Conservation (phyloP, 1,140 invertebrate genomes). For the Drosophila lacteicornis region DNA sequence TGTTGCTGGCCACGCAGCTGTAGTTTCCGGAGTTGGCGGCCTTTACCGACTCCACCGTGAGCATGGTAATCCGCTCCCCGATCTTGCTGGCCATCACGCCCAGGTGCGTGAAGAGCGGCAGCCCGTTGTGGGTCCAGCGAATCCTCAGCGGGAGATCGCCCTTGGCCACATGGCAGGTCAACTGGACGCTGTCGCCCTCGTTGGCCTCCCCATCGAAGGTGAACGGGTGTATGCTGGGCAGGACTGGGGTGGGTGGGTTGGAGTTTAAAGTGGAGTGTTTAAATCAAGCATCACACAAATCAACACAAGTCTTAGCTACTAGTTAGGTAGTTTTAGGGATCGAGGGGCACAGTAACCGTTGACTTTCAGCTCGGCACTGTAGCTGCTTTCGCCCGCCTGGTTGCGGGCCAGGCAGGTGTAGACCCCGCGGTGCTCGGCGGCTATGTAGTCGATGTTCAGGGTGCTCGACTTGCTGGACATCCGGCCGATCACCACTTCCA, state of each 20-base stretch:
- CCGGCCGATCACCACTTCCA: constrained; percentile 85
- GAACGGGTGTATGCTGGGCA: constrained; percentile 89
- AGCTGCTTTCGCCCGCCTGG: constrained; percentile 87
- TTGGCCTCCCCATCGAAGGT: constrained; percentile 88
- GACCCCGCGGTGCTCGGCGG: constrained; percentile 88
- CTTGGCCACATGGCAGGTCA: constrained; percentile 89
- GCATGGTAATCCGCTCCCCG: constrained; percentile 88
- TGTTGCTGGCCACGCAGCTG: constrained; percentile 90
- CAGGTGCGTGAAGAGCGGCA: constrained; percentile 80
- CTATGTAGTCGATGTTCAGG: constrained; percentile 85
- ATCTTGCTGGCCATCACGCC: constrained; percentile 86
- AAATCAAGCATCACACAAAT: constrained; percentile 46
- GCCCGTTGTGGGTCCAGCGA: constrained; percentile 87
- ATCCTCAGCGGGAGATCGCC: constrained; percentile 90
- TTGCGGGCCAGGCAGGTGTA: constrained; percentile 93
- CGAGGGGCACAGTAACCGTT: constrained; percentile 57
- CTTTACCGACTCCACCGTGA: constrained; percentile 88
- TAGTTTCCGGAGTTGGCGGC: constrained; percentile 89
- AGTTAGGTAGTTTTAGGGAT: not conserved
- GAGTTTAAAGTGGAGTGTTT: not conserved
- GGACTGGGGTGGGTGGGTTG: constrained; percentile 85
- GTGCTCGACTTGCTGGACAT: constrained; percentile 82
- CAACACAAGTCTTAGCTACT: constrained; percentile 20
- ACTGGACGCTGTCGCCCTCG: constrained; percentile 89
- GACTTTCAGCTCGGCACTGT: constrained; percentile 78